Percentiles rank a stretch among this genome's conserved stretches.
These are phyloP conservation scores for Hemibagrus wyckioides DNA, from an alignment of 2,113 vertebrate species.

Conservation along the genomic window DNA sequence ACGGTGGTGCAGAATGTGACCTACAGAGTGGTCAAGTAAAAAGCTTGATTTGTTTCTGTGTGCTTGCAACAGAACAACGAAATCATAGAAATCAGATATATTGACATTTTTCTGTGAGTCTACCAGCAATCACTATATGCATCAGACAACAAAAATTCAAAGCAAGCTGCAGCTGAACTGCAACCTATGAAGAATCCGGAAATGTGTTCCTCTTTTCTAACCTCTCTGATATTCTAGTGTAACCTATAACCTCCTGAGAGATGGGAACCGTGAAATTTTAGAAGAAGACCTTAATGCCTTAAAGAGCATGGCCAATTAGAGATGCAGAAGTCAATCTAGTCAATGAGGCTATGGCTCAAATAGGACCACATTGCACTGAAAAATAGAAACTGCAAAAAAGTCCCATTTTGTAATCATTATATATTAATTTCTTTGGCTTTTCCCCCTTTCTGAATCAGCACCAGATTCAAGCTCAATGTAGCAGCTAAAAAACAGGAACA, in stretches of 20 bases:
- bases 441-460: background rate
- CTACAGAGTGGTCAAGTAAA: background rate
- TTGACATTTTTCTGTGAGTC: background rate
- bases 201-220: slow-evolving; percentile 40
- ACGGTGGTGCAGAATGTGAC: background rate
- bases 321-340: slow-evolving; percentile 66
- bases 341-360: slow-evolving; percentile 1
- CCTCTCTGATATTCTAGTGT: background rate
- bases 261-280: slow-evolving; percentile 40
- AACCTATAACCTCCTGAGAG: slow-evolving; percentile 53
- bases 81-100: background rate
- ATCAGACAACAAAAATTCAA: background rate
- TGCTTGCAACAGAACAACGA: background rate
- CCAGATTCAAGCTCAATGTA: slow-evolving; percentile 16
- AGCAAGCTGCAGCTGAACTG: background rate
- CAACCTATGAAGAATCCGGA: background rate
- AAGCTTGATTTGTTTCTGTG: background rate
- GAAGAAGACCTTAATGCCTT: slow-evolving; percentile 61
- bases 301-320: slow-evolving; percentile 63
- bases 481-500: background rate
- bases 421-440: background rate
- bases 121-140: background rate
- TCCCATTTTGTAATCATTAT: slow-evolving; percentile 22
- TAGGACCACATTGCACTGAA: slow-evolving; percentile 54
- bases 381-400: slow-evolving; percentile 66